Base-by-base conservation (phyloP, 2,888 invertebrate species). In the Drosophila multiciliata region DNA sequence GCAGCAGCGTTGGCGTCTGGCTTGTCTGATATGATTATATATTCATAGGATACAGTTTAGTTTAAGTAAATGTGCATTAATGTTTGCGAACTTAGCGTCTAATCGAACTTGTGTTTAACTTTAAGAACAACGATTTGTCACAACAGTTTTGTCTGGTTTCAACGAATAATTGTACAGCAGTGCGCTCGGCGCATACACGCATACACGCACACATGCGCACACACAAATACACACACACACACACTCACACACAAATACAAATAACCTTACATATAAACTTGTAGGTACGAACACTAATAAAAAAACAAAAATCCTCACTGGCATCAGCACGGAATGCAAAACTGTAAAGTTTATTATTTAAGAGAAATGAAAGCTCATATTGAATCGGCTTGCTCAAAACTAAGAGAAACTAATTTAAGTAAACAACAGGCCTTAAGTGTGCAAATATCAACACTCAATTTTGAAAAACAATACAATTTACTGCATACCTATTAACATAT, bases 111-210 rank as follows among this genome's bases (percentile, higher is more conserved):
- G 66, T 72, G 76, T 81, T 67, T 70, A 67, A 45, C 38, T 62
- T 42, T 66, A 74, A 73, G 68, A 52, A 64, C 52, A 49, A 54
- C 52, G 42, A 65, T 67, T 62, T 58, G 54, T 72, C 62, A 54
- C 64, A 78, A 77, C 90, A 90, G 90, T 90, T 91, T 90, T 90
- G 79, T 83, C 90, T 81, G 90, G 90, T 90, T 90, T 91, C 91
- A 90, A 82, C 40, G n/a, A 66, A 57, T 58, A n/a, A 65, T 61
- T 70, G 67, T 82, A 80, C 32, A 74, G 73, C 55, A 69, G 58
- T 66, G 73, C 71, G 75, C 68, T 69, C 66, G 64, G 73, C 79
- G 71, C 73, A 69, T 50, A 59, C 7, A 62, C 45, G 52, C 67
- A 52, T 35, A 59, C 26, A 29, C 1, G 29, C 58, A 17, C 52